Evolutionary conservation across 2,888 invertebrate genomes (phyloP).

Genomic region (Heliconius aoede): DNA sequence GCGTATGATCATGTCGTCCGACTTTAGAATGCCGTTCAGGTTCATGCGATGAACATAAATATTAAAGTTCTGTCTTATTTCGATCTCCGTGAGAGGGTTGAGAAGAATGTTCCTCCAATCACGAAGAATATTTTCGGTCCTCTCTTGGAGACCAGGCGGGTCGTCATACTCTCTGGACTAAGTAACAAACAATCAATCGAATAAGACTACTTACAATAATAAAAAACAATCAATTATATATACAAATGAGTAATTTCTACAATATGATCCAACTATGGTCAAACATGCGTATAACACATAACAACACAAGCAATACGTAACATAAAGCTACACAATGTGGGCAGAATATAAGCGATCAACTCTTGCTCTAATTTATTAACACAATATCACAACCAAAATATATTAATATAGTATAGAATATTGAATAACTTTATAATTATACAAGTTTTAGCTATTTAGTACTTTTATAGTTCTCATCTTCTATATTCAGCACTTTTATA

Average conservation of each 20-base stretch:
- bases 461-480: not conserved
- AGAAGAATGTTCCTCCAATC: conserved; percentile 98
- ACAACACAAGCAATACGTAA: not conserved
- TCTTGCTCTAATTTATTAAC: not conserved
- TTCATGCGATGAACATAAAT: conserved; percentile 98
- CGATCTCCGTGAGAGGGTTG: conserved; percentile 90
- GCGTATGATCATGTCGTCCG: conserved; percentile 97
- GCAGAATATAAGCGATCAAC: not conserved
- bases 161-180: conserved; percentile 91
- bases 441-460: not conserved
- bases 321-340: not conserved
- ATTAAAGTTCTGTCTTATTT: conserved; percentile 95
- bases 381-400: not conserved
- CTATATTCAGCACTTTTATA: not conserved
- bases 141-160: conserved; percentile 96
- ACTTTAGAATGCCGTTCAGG: conserved; percentile 93
- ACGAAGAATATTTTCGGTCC: conserved; percentile 95
- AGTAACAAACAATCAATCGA: not conserved
- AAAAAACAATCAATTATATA: not conserved
- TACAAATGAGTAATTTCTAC: not conserved
- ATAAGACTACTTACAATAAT: not conserved
- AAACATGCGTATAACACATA: not conserved
- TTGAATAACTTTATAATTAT: not conserved
- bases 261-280: not conserved
- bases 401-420: not conserved